Evolutionary conservation across 92 coral and sea anemone species (phyloP).

Genomic region (Siderastrea siderea): DNA sequence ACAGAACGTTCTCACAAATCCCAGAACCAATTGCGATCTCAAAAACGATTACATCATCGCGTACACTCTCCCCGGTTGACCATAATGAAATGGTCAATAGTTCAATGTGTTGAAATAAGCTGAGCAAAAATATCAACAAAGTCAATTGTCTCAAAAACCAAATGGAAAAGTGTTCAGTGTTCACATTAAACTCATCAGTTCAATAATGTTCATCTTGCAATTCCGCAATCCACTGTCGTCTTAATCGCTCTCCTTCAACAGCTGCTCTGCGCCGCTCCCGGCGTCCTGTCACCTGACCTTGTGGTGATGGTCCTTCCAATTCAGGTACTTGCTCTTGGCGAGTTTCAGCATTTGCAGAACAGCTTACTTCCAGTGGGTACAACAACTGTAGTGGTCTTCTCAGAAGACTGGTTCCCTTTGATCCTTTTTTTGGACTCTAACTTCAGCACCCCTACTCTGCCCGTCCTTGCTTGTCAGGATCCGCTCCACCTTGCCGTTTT

Average conservation of each 20-base stretch:
- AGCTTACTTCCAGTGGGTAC: neutral
- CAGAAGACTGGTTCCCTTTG: neutral
- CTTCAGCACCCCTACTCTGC: slow-evolving; percentile 41
- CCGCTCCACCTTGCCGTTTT: slow-evolving; percentile 26
- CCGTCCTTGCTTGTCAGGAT: slow-evolving; percentile 8
- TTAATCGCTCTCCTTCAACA: neutral
- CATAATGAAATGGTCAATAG: too few relatives aligned
- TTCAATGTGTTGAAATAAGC: neutral
- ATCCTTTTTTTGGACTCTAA: slow-evolving; percentile 18
- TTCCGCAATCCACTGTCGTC: slow-evolving; percentile 12
- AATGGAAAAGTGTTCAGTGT: neutral
- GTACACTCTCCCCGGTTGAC: neutral
- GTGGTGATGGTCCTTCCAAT: neutral
- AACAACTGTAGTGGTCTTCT: slow-evolving; percentile 44
- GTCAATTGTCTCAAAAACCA: neutral
- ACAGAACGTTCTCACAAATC: too few relatives aligned
- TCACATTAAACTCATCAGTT: neutral
- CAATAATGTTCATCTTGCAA: slow-evolving; percentile 9
- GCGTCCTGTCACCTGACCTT: neutral
- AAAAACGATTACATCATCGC: too few relatives aligned
- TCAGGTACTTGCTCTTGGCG: neutral
- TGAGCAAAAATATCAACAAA: neutral
- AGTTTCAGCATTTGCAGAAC: neutral
- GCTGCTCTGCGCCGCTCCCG: neutral
- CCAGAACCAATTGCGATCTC: too few relatives aligned